Evolutionary conservation across 37 sponge, comb jelly and placozoan genomes (phyloP).

Genomic region (Halichondria panicea): DNA sequence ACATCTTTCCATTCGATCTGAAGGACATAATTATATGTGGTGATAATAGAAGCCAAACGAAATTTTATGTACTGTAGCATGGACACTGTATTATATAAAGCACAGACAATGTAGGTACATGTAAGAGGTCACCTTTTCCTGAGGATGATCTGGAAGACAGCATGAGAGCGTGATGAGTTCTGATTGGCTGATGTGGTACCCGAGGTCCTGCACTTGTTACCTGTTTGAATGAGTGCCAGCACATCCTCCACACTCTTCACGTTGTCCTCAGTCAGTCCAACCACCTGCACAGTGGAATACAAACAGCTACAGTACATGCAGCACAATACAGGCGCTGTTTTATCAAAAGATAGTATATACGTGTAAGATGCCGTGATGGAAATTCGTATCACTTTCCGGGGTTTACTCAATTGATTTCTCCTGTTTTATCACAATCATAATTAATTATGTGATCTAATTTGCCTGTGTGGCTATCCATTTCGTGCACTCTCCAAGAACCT

Average conservation of each 20-base stretch:
- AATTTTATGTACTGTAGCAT: neutral
- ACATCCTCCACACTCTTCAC: conserved; percentile 84
- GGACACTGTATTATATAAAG: neutral
- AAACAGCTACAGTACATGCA: neutral
- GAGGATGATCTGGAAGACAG: conserved; percentile 93
- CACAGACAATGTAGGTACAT: neutral
- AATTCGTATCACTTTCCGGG: no score
- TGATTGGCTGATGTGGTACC: conserved; percentile 98
- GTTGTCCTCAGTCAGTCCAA: conserved; percentile 80
- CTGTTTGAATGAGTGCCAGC: conserved; percentile 72
- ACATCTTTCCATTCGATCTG: conserved; percentile 53
- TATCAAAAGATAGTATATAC: no score
- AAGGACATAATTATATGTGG: neutral
- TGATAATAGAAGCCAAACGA: neutral
- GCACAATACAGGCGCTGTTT: neutral
- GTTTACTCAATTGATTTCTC: no score
- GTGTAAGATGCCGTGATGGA: no score
- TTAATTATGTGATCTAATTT: no score
- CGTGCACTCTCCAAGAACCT: no score
- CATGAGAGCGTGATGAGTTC: conserved; percentile 96
- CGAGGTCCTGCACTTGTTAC: conserved; percentile 86
- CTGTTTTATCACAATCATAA: no score
- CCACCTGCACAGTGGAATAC: conserved; percentile 80
- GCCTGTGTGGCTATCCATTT: no score
- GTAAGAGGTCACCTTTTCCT: conserved; percentile 54